These are phyloP conservation scores for Glossosoma conforme DNA, from an alignment of 1,140 invertebrate species.

Conservation along the genomic window DNA sequence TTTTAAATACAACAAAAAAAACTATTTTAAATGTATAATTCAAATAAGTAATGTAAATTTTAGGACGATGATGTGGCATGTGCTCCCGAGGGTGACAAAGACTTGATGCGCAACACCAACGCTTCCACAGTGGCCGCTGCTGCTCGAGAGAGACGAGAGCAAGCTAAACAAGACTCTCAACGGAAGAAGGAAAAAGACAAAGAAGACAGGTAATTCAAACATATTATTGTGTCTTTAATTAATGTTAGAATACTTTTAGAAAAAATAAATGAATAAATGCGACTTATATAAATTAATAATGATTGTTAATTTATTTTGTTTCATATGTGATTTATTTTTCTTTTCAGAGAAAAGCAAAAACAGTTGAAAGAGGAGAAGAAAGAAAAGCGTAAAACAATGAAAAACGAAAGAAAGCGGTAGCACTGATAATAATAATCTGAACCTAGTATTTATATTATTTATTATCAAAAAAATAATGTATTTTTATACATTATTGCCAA, in stretches of 20 bases:
- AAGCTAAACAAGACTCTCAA: conserved; percentile 69
- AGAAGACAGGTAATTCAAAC: conserved; percentile 66
- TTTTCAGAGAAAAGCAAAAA: conserved; percentile 76
- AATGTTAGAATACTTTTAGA: no score
- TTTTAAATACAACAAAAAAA: no score
- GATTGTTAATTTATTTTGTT: not conserved
- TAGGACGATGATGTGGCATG: conserved; percentile 41
- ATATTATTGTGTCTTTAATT: not conserved
- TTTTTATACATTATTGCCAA: conserved; percentile 1
- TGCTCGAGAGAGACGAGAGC: conserved; percentile 71
- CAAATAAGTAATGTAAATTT: conserved; percentile 26
- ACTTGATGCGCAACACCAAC: conserved; percentile 73
- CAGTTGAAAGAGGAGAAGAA: conserved; percentile 80
- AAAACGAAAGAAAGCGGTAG: conserved; percentile 80
- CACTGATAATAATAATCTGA: conserved; percentile 35
- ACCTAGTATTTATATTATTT: conserved; percentile 13
- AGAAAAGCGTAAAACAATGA: conserved; percentile 82
- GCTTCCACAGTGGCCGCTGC: conserved; percentile 65
- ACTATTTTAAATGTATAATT: no score
- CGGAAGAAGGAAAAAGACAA: conserved; percentile 85
- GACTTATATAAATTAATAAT: conserved; percentile 1
- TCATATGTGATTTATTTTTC: conserved; percentile 14
- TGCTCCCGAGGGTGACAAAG: conserved; percentile 50
- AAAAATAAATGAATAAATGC: no score
- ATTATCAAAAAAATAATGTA: conserved; percentile 28